phyloP scores from a whole-genome alignment of 2,888 invertebrate species.

The Subacronicta megacephala region DNA sequence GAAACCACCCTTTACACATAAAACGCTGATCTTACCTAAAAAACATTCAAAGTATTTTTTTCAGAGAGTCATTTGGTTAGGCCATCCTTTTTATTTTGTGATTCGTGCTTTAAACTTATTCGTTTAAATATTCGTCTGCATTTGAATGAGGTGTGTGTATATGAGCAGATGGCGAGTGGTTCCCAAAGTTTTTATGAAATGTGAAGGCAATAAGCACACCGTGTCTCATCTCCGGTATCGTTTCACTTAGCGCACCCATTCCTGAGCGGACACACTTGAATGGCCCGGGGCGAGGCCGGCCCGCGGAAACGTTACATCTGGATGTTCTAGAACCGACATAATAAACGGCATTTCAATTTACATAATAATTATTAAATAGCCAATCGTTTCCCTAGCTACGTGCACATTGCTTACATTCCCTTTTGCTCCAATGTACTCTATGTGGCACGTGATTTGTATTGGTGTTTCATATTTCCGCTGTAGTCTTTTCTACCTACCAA shows the following conservation, averaged over 20 bases:
- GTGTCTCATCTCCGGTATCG: slow-evolving; percentile 80
- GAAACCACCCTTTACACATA: slow-evolving; percentile 9
- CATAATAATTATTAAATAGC: slow-evolving; percentile 54
- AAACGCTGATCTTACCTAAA: slow-evolving; percentile 19
- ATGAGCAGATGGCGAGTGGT: slow-evolving; percentile 39
- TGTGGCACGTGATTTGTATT: slow-evolving; percentile 21
- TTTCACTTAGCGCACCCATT: slow-evolving; percentile 77
- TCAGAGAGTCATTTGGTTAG: slow-evolving; percentile 1
- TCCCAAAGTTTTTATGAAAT: slow-evolving; percentile 65
- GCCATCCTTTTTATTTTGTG: too few species aligned
- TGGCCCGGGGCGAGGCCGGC: slow-evolving; percentile 59
- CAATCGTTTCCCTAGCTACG: slow-evolving; percentile 48
- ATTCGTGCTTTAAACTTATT: neutral
- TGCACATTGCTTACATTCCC: slow-evolving; percentile 45
- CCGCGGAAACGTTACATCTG: slow-evolving; percentile 55
- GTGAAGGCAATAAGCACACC: slow-evolving; percentile 65
- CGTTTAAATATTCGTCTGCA: neutral
- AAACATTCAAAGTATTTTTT: slow-evolving; percentile 15
- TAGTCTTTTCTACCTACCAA: slow-evolving; percentile 13
- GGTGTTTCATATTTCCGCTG: slow-evolving; percentile 22
- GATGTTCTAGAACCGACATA: slow-evolving; percentile 56
- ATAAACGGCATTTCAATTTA: slow-evolving; percentile 52
- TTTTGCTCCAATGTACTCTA: slow-evolving; percentile 25
- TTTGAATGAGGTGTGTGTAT: slow-evolving; percentile 14
- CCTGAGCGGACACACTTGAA: slow-evolving; percentile 74